Evolutionary conservation across 2,888 invertebrate species (phyloP), one percentile per base, ranked within the genome.

Genomic region (Oscheius sp.): DNA sequence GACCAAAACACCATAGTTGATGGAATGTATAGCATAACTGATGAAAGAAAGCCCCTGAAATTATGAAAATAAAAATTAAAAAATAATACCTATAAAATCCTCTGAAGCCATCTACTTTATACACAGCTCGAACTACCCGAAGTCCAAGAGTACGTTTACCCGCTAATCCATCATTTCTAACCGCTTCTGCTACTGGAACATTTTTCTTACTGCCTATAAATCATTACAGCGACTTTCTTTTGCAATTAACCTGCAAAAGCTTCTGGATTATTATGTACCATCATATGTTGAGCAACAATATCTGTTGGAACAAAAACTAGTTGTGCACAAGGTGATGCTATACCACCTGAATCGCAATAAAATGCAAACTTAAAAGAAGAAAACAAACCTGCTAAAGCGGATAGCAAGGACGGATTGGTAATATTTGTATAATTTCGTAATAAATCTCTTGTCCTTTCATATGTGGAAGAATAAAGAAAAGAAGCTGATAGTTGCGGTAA

Each of bases 1-100:
- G 78, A 76, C 85, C 85, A 85, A 71, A 85, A 85, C 27, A 85
- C 81, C 84, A 85, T 84, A 10, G 83, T 83, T 31, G 78, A 77
- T 0, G 85, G 85, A 63, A 83, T 81, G 73, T 83, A 85, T 17
- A 84, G 71, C 74, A 83, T 76, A 17, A 83, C 69, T 29, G 84
- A 82, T 6, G 84, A 82, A 10, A 82, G 61, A 70, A 83, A 83
- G 15, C 84, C 84, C 58, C 83, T 82, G 69, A 31, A 75, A 61
- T 6, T 42, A 20, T 15, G 31, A 27, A 29, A 33, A 25, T 34
- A 25, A 10, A 48, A 61, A 20, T 20, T n/a, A 33, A 46, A 55
- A 65, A 53, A 39, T 61, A n/a, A n/a, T n/a, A 80, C 79, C 84
- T 69, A 70, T 85, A 85, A 69, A 85, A 85, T 15, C 85, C 85